phyloP scores from a whole-genome alignment of 1,140 invertebrate species.

The Cotesia typhae region DNA sequence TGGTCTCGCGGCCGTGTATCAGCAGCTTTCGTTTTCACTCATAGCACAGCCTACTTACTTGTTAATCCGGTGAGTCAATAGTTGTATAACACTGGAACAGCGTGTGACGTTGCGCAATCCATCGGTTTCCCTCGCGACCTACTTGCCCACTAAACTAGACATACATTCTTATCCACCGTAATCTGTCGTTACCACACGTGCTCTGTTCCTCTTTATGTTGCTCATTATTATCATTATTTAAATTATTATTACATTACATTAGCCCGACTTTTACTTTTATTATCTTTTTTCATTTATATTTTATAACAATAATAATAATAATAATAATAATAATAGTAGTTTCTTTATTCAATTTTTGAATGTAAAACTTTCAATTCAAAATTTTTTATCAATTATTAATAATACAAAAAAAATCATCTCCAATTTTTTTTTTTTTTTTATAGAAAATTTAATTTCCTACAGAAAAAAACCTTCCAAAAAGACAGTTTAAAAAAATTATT shows the following conservation, averaged over 20 bases:
- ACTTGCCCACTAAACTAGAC: conserved; percentile 70
- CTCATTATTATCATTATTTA: not conserved
- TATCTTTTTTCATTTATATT: not conserved
- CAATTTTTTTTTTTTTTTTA: no score
- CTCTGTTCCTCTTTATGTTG: not conserved
- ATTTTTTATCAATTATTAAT: no score
- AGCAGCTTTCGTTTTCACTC: conserved; percentile 65
- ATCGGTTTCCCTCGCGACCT: conserved; percentile 66
- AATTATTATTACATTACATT: not conserved
- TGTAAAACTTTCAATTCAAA: no score
- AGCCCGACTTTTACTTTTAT: not conserved
- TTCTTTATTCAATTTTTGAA: not conserved
- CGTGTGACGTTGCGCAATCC: conserved; percentile 59
- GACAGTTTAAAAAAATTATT: no score
- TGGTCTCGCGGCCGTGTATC: conserved; percentile 34
- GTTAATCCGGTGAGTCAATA: conserved; percentile 67
- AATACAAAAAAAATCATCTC: no score
- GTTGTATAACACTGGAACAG: conserved; percentile 66
- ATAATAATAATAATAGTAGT: not conserved
- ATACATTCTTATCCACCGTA: conserved; percentile 65
- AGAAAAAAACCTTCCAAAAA: no score
- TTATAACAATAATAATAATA: not conserved
- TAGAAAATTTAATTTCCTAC: no score
- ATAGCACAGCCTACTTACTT: conserved; percentile 60
- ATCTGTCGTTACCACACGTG: conserved; percentile 43